A percentile compares a stretch with the other conserved stretches of the same genome.
Evolutionary conservation across 92 coral and sea anemone genomes (phyloP).

Genomic region (Siderastrea siderea): DNA sequence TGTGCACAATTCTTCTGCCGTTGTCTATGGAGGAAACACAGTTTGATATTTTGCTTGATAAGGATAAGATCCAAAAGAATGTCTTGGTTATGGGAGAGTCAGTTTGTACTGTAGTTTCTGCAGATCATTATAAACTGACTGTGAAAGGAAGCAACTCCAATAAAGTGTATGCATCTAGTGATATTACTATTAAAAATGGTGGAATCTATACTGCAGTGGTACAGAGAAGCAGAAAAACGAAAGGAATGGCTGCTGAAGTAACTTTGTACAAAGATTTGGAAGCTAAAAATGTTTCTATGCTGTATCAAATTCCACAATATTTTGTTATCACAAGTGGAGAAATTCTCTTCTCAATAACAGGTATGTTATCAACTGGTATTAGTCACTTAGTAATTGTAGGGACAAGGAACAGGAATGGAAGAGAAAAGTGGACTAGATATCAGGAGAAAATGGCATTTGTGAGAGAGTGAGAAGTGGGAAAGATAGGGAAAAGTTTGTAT

Average conservation of each 20-base stretch:
- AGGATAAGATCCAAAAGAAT: constrained; percentile 42
- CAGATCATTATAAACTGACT: constrained; percentile 57
- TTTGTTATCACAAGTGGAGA: constrained; percentile 90
- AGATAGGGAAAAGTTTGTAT: no score
- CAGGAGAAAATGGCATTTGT: no score
- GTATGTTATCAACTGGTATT: constrained; percentile 8
- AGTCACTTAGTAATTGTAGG: no score
- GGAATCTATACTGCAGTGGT: constrained; percentile 67
- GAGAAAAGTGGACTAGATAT: no score
- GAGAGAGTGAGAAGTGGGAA: no score
- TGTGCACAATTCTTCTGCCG: constrained; percentile 52
- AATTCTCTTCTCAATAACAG: constrained; percentile 84
- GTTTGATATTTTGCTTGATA: constrained; percentile 48
- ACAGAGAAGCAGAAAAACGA: constrained; percentile 6
- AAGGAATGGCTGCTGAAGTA: constrained; percentile 20
- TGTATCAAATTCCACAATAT: constrained; percentile 88
- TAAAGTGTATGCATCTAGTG: constrained; percentile 5
- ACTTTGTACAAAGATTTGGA: constrained; percentile 68
- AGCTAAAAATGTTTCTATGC: constrained; percentile 74
- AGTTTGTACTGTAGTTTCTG: constrained; percentile 51
- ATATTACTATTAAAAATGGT: constrained; percentile 60
- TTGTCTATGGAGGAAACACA: neutral
- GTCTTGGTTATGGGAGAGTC: constrained; percentile 16
- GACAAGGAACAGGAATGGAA: no score
- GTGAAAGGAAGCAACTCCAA: constrained; percentile 41